Base-by-base conservation (phyloP, 2,113 vertebrate species). In the Actenoides lindsayi region DNA sequence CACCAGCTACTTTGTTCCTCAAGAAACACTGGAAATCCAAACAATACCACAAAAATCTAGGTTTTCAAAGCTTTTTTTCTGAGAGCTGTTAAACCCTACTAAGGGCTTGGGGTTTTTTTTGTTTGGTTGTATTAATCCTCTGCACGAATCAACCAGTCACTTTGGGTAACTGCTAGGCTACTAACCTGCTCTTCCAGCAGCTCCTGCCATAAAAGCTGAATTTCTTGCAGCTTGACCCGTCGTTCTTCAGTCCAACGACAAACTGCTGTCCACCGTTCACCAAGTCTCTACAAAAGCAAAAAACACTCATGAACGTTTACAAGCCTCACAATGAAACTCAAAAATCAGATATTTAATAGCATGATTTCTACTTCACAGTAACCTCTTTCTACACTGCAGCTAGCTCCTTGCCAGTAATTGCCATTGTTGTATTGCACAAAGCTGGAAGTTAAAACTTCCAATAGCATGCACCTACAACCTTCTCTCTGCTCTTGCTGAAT, bases 181-280 rank as follows among this genome's bases (percentile, higher is more conserved):
- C 92, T 51, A 86, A 99, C 99, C 99, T 99, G 99, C 77, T 99
- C 99, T 67, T 99, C 99, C 37, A 98, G 83, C 48, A 99, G 97
- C 81, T 99, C 99, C 69, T 99, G 99, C 99, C 99, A 99, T 35
- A 99, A 91, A 50, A 98, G 86, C 30, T 98, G 98, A 87, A 98
- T 97, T 75, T 99, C 99, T 92, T 99, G 99, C 64, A 99, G 94
- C 92, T 99, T 99, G 46, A 97, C 97, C 97, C 99, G 99, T 30
- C 98, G 98, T 70, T 99, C 99, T 85, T 99, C 99, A 5, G 99
- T 99, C 99, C 99, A 99, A 28, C 98, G 99, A 93, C 99, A 99
- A 93, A 99, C 99, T 1, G 99, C 99, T 11, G 99, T 99, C 99
- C 99, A 99, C 30, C 99, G 98, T 79, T 99, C 99, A 3, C 99